phyloP scores from a whole-genome alignment of 1,140 invertebrate genomes.

The Papilio xuthus region DNA sequence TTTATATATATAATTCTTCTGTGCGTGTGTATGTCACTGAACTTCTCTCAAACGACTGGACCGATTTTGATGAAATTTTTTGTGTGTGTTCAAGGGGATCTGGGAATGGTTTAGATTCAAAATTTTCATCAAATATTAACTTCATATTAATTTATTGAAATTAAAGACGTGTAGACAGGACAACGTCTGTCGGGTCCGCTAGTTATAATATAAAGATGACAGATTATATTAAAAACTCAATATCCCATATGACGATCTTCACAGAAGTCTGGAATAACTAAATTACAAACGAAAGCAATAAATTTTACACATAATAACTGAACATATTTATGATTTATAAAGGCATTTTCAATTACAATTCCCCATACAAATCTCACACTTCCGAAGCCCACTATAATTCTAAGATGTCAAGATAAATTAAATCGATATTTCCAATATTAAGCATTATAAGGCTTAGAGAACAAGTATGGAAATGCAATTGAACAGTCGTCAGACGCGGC shows the following conservation, averaged over 20 bases:
- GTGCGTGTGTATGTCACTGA: no score
- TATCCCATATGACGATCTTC: neutral
- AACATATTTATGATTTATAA: neutral
- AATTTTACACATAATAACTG: neutral
- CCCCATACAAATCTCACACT: conserved; percentile 17
- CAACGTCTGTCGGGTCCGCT: no score
- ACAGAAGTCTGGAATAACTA: neutral
- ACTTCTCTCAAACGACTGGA: no score
- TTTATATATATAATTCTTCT: no score
- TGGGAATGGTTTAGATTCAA: no score
- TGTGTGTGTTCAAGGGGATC: no score
- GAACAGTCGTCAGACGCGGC: conserved; percentile 14
- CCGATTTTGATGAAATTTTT: no score
- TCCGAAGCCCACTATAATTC: conserved; percentile 30
- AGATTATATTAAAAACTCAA: neutral
- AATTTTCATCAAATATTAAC: no score
- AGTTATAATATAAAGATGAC: no score
- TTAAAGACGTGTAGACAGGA: no score
- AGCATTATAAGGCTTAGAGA: conserved; percentile 13
- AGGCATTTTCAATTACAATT: neutral
- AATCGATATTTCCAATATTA: conserved; percentile 24
- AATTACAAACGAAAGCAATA: conserved; percentile 6
- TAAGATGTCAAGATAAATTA: conserved; percentile 21
- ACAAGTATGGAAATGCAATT: conserved; percentile 29
- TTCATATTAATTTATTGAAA: no score